Percentiles rank a stretch among this genome's conserved stretches.
Conservation (phyloP, 2,797 vertebrate species). For the Eutrigla gurnardus region DNA sequence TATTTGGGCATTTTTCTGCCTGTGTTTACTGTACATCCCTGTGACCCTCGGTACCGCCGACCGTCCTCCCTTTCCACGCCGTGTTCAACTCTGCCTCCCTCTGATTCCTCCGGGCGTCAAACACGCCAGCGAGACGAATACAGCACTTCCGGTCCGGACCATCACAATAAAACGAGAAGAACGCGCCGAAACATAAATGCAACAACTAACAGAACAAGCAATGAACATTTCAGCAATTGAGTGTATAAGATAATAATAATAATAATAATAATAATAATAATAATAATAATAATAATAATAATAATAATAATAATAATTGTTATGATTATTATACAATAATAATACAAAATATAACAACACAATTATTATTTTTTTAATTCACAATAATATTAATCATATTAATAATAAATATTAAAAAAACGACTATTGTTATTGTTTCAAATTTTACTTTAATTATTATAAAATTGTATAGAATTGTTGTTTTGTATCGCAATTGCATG, state of each 20-base stretch:
- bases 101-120: constrained; percentile 17
- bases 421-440: no score
- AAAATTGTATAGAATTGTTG: no score
- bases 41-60: constrained; percentile 71
- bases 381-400: no score
- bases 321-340: background rate
- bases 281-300: background rate
- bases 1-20: constrained; percentile 81
- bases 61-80: constrained; percentile 70
- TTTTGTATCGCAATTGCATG: no score
- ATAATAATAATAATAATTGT: background rate
- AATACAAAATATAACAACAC: no score
- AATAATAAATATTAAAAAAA: no score
- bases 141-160: constrained; percentile 18
- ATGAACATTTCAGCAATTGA: background rate
- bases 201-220: no score
- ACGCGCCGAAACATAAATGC: background rate
- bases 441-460: no score
- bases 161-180: constrained; percentile 45
- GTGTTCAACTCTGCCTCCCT: constrained; percentile 61
- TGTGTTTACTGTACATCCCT: constrained; percentile 86
- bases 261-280: background rate
- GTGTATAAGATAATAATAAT: no score
- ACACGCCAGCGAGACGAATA: fast-evolving
- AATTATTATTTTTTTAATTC: no score